Conservation (phyloP, 2,113 vertebrate species). For the Percopsis transmontana region DNA sequence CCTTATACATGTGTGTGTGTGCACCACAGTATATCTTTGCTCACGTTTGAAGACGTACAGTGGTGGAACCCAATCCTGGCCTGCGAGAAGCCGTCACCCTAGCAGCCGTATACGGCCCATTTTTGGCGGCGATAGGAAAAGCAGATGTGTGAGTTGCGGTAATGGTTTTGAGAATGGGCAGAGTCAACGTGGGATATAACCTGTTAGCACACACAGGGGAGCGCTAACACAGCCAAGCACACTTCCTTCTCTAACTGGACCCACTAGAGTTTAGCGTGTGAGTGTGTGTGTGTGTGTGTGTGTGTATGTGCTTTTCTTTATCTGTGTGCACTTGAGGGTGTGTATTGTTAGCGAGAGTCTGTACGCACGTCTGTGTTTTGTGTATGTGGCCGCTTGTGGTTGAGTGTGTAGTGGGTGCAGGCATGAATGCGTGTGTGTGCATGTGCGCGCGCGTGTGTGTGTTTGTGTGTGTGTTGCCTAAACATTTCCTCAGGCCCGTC, state of each 20-base stretch:
- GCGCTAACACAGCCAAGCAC: constrained; percentile 44
- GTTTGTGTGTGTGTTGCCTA: background rate
- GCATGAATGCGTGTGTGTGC: background rate
- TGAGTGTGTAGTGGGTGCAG: no score
- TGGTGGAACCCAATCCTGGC: constrained; percentile 3
- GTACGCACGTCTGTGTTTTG: background rate
- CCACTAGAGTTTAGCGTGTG: constrained; percentile 12
- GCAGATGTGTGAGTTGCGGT: constrained; percentile 31
- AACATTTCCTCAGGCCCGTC: no score
- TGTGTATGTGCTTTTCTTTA: background rate
- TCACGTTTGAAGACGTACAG: background rate
- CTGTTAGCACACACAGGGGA: constrained; percentile 36
- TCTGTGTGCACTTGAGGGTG: background rate
- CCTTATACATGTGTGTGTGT: constrained; percentile 2
- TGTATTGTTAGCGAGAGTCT: background rate
- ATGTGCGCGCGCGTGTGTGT: background rate
- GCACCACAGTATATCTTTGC: background rate
- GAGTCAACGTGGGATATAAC: constrained; percentile 35
- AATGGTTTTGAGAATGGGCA: constrained; percentile 40
- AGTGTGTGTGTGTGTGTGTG: background rate
- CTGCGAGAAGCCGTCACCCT: background rate
- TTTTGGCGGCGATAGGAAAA: constrained; percentile 38
- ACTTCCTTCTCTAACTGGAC: constrained; percentile 60
- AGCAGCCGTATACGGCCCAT: background rate
- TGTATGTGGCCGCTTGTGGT: background rate